These are phyloP conservation scores for Pristionchus japonicus DNA, from an alignment of 2,888 invertebrate genomes.

Conservation along the genomic window DNA sequence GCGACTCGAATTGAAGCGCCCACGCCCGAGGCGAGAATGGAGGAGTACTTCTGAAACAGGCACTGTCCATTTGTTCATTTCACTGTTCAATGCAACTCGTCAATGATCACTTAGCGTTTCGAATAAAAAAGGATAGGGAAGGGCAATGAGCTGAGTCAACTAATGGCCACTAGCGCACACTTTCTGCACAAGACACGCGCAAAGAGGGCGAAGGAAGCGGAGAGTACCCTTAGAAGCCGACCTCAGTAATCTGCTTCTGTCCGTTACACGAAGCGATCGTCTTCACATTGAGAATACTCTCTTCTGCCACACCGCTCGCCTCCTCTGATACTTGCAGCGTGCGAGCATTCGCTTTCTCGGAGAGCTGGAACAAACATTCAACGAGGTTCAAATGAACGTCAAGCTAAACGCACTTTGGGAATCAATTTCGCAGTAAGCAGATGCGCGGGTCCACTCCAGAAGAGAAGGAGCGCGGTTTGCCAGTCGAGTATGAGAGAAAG, in stretches of 20 bases:
- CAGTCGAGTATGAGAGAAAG: neutral
- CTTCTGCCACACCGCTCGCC: conserved; percentile 6
- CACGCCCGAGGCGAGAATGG: neutral
- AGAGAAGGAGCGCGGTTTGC: neutral
- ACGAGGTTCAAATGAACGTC: no score
- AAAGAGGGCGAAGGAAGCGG: neutral
- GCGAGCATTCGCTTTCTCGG: neutral
- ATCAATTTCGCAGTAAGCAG: neutral
- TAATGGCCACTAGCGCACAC: no score
- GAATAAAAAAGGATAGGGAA: neutral
- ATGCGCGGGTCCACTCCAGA: neutral
- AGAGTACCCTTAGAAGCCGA: neutral
- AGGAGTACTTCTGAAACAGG: neutral
- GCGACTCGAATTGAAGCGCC: neutral
- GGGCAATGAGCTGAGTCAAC: no score
- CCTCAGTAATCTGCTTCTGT: neutral
- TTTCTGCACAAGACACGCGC: no score
- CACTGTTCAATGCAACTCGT: no score
- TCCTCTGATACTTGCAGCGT: neutral
- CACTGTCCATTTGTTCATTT: neutral
- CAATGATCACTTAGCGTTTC: no score
- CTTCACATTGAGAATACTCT: conserved; percentile 34
- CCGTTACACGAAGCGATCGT: neutral
- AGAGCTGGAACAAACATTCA: no score
- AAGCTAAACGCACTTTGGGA: neutral